phyloP scores from a whole-genome alignment of 2,888 invertebrate genomes.

The Microdon myrmicae region DNA sequence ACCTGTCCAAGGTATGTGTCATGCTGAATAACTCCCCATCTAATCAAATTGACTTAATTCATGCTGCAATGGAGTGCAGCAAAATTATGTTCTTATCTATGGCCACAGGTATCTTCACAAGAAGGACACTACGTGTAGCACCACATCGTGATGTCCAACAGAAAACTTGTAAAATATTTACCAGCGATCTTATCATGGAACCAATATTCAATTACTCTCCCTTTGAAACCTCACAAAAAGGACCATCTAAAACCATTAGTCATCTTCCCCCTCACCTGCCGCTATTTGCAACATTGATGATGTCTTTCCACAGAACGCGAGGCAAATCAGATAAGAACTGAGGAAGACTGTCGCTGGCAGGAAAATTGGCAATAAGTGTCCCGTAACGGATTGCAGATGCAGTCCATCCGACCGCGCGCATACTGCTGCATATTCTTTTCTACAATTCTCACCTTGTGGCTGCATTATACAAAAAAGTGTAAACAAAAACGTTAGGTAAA shows the following conservation, averaged over 20 bases:
- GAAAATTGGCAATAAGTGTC: slow-evolving; percentile 49
- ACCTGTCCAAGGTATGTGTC: no score
- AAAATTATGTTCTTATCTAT: slow-evolving; percentile 45
- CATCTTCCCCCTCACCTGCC: slow-evolving; percentile 3
- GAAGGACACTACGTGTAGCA: slow-evolving; percentile 14
- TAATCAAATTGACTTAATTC: slow-evolving; percentile 35
- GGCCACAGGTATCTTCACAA: slow-evolving; percentile 39
- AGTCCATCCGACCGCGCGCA: slow-evolving; percentile 18
- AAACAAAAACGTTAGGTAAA: slow-evolving; percentile 22
- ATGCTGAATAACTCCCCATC: no score
- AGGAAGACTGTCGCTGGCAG: slow-evolving; percentile 6
- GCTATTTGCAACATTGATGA: background rate
- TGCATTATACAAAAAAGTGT: background rate
- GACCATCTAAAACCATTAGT: slow-evolving; percentile 26
- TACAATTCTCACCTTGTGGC: slow-evolving; percentile 1
- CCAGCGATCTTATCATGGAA: slow-evolving; percentile 43
- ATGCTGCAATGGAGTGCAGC: slow-evolving; percentile 39
- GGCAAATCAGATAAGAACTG: slow-evolving; percentile 39
- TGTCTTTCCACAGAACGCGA: slow-evolving; percentile 8
- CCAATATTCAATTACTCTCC: slow-evolving; percentile 48
- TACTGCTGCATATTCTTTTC: slow-evolving; percentile 9
- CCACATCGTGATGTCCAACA: background rate
- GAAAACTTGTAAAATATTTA: slow-evolving; percentile 45
- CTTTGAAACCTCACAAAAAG: slow-evolving; percentile 42
- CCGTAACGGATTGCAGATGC: slow-evolving; percentile 22